Evolutionary conservation across 2,888 invertebrate genomes (phyloP).

Genomic region (Diaphora mendica): DNA sequence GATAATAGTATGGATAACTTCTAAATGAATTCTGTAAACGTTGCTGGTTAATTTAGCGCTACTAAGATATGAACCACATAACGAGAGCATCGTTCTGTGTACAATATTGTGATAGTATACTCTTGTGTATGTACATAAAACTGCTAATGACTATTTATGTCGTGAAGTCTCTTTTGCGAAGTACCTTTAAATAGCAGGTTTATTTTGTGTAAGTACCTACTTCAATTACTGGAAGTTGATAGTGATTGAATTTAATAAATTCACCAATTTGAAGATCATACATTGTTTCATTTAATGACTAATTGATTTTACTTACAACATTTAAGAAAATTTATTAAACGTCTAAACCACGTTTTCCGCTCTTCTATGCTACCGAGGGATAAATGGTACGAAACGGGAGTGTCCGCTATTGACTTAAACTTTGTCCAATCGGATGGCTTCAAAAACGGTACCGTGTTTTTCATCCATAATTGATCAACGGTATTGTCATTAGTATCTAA

Average conservation of each 20-base stretch:
- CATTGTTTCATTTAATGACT: slow-evolving; percentile 67
- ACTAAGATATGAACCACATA: slow-evolving; percentile 31
- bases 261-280: slow-evolving; percentile 71
- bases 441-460: slow-evolving; percentile 58
- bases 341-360: slow-evolving; percentile 63
- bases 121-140: slow-evolving; percentile 65
- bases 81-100: slow-evolving; percentile 55
- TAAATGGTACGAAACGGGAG: slow-evolving; percentile 61
- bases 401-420: slow-evolving; percentile 58
- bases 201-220: slow-evolving; percentile 74
- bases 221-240: slow-evolving; percentile 82
- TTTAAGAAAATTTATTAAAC: slow-evolving; percentile 61
- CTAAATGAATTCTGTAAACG: background rate
- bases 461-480: slow-evolving; percentile 49
- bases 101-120: slow-evolving; percentile 70
- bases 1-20: no score
- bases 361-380: slow-evolving; percentile 58
- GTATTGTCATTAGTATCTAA: slow-evolving; percentile 24
- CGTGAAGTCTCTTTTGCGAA: slow-evolving; percentile 69
- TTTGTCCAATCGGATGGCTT: slow-evolving; percentile 64
- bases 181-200: slow-evolving; percentile 76
- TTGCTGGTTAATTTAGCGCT: slow-evolving; percentile 28
- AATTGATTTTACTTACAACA: slow-evolving; percentile 68
- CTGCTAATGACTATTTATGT: slow-evolving; percentile 61
- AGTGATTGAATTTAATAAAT: slow-evolving; percentile 86